Evolutionary conservation across 2,113 vertebrate species (phyloP).

Genomic region (Zosterops borbonicus): DNA sequence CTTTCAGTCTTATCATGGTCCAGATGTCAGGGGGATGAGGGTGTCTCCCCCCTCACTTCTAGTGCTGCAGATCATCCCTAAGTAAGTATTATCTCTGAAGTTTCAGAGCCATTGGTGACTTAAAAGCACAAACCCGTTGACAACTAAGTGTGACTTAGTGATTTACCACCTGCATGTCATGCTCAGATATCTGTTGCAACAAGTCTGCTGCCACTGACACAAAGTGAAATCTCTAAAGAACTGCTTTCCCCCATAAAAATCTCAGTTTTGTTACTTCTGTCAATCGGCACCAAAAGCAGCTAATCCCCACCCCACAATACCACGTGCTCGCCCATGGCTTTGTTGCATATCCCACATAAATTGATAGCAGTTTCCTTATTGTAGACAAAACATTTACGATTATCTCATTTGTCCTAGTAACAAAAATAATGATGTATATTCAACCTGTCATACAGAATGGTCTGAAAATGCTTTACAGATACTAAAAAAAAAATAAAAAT

Average conservation of each 20-base stretch:
- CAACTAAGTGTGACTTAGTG: slow-evolving; percentile 19
- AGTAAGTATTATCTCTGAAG: slow-evolving; percentile 33
- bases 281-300: neutral
- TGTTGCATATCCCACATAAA: neutral
- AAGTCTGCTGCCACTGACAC: neutral
- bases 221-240: neutral
- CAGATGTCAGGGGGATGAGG: neutral
- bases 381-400: neutral
- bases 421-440: neutral
- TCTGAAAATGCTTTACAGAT: slow-evolving; percentile 42
- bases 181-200: neutral
- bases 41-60: neutral
- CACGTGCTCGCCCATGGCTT: neutral
- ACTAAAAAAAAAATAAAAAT: neutral
- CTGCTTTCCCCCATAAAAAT: neutral
- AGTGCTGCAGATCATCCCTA: neutral
- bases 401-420: slow-evolving; percentile 46
- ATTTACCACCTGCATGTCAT: slow-evolving; percentile 30
- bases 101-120: slow-evolving; percentile 20
- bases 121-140: slow-evolving; percentile 42
- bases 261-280: neutral
- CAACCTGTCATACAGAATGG: slow-evolving; percentile 12
- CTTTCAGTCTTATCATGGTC: neutral
- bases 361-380: neutral
- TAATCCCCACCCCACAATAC: neutral